Evolutionary conservation across 2,888 invertebrate species (phyloP).

Genomic region (Lobophora halterata): DNA sequence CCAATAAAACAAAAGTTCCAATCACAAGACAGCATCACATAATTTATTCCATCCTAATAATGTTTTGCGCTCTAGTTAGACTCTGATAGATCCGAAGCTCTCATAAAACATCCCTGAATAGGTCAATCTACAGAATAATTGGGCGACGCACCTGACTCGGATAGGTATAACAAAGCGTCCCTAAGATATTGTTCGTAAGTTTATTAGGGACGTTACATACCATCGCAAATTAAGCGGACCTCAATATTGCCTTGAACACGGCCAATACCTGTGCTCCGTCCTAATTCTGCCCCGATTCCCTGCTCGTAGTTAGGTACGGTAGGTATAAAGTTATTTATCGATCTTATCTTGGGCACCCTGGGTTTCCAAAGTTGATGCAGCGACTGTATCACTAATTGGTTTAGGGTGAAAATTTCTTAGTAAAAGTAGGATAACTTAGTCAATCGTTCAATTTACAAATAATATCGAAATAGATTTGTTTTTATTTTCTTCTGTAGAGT

Average conservation of each 20-base stretch:
- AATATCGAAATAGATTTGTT: too few species aligned
- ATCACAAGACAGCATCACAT: too few species aligned
- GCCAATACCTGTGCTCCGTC: slow-evolving; percentile 43
- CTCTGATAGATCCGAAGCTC: slow-evolving; percentile 2
- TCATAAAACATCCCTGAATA: slow-evolving; percentile 48
- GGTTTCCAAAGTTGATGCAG: too few species aligned
- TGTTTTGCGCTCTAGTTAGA: too few species aligned
- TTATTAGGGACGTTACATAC: slow-evolving; percentile 55
- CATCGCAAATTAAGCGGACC: slow-evolving; percentile 60
- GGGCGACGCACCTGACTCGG: slow-evolving; percentile 49
- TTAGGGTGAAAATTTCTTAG: too few species aligned
- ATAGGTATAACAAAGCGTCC: slow-evolving; percentile 56
- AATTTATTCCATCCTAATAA: too few species aligned
- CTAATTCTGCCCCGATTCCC: slow-evolving; percentile 55
- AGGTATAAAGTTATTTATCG: slow-evolving; percentile 62
- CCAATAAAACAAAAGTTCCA: too few species aligned
- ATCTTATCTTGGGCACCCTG: too few species aligned
- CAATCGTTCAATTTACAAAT: too few species aligned
- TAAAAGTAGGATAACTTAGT: too few species aligned
- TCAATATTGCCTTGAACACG: slow-evolving; percentile 52
- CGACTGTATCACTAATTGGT: too few species aligned
- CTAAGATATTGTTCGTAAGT: slow-evolving; percentile 54
- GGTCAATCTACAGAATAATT: slow-evolving; percentile 59
- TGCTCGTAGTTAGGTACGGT: slow-evolving; percentile 40
- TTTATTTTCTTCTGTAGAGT: too few species aligned